Conservation (phyloP, 2,113 vertebrate species). For the Fukomys damarensis region DNA sequence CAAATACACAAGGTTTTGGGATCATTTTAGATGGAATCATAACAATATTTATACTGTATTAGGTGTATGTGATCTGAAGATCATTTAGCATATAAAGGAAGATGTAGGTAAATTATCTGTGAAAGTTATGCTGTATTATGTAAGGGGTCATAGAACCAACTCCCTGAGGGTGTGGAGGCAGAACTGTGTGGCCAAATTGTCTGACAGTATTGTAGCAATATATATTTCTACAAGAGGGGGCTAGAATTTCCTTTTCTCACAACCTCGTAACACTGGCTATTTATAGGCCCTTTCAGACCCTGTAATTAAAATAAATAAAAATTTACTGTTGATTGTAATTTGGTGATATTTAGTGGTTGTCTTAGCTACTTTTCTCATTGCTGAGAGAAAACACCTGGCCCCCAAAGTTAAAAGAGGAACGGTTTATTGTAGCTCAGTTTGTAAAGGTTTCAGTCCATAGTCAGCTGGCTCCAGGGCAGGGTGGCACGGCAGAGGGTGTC, state of each 20-base stretch:
- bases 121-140: not conserved
- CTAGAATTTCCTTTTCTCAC: not conserved
- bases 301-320: constrained; percentile 25
- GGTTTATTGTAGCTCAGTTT: too few relatives aligned
- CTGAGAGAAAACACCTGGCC: not conserved
- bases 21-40: not conserved
- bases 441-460: not conserved
- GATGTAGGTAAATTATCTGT: not conserved
- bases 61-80: not conserved
- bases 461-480: not conserved
- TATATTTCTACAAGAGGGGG: not conserved
- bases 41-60: not conserved
- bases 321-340: not conserved
- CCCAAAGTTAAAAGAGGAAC: not conserved
- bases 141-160: not conserved
- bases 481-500: not conserved
- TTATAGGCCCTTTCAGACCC: not conserved
- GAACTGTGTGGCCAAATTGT: not conserved
- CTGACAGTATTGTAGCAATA: not conserved
- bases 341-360: not conserved
- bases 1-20: not conserved
- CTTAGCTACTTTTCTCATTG: not conserved
- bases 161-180: not conserved
- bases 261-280: not conserved
- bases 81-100: not conserved